A percentile compares a stretch with the other conserved stretches of the same genome.
These are phyloP conservation scores for Aphidius colemani DNA, from an alignment of 2,888 invertebrate species.

Conservation along the genomic window DNA sequence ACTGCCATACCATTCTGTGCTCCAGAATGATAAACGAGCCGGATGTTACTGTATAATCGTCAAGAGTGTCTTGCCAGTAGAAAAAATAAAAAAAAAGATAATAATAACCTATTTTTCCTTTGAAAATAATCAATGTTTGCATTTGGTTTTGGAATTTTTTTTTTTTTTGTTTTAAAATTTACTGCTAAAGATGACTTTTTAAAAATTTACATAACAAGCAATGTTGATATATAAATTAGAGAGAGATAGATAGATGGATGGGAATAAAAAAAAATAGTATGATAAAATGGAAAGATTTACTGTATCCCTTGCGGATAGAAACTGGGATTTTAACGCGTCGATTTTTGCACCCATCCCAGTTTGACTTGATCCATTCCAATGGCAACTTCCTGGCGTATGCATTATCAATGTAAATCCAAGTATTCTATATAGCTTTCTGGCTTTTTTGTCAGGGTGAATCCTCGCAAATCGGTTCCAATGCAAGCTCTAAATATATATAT, in stretches of 20 bases:
- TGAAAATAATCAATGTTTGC: too few relatives aligned
- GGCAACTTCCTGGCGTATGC: slow-evolving; percentile 38
- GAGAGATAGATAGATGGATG: slow-evolving; percentile 5
- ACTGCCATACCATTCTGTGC: slow-evolving; percentile 38
- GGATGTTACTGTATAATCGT: slow-evolving; percentile 55
- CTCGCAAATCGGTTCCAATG: slow-evolving; percentile 53
- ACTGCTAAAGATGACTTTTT: too few relatives aligned
- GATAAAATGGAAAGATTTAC: not conserved
- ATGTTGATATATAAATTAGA: not conserved
- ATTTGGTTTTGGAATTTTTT: too few relatives aligned
- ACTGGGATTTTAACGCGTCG: slow-evolving; percentile 22
- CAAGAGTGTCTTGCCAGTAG: slow-evolving; percentile 42
- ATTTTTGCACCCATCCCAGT: slow-evolving; percentile 23
- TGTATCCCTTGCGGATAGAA: not conserved
- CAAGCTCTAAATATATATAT: slow-evolving; percentile 24
- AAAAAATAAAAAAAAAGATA: slow-evolving; percentile 19
- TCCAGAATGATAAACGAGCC: slow-evolving; percentile 53
- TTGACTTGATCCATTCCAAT: slow-evolving; percentile 31
- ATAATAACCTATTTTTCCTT: too few relatives aligned
- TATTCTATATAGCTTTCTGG: slow-evolving; percentile 31
- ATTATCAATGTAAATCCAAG: slow-evolving; percentile 52
- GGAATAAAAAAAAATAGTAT: slow-evolving; percentile 5
- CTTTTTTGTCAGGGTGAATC: slow-evolving; percentile 52
- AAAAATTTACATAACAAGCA: too few relatives aligned
- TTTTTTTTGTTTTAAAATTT: too few relatives aligned